Base-by-base conservation (phyloP, 2,888 invertebrate species). In the Andrena praecox region DNA sequence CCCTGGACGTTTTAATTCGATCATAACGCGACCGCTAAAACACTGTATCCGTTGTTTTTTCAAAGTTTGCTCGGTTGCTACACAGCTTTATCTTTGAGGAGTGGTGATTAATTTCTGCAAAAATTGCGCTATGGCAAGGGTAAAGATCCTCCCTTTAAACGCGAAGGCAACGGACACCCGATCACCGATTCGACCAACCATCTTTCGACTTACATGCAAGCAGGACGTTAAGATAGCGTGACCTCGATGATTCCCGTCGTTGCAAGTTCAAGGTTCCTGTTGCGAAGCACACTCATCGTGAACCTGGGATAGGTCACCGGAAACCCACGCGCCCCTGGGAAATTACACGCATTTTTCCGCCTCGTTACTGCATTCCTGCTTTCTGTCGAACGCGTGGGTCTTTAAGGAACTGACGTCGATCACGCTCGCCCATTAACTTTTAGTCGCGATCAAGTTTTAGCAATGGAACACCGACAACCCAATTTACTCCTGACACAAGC, bases 251-350 rank as follows among this genome's bases (percentile, higher is more conserved):
- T 24, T 42, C 81, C 56, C 48, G 62, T 20, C 16, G 54, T 63
- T 63, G 12, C 52, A 29, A 77, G 68, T 77, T 79, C 76, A 74
- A 60, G 67, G 78, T 60, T 68, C 52, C 69, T 52, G 54, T 60
- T 64, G 78, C 59, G 56, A 63, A 52, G 68, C 50, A 67, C 67
- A 60, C 60, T 78, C 64, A 62, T 66, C 29, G 60, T 54, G 73
- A 81, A 79, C 64, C 73, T 72, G 56, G 62, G 29, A 59, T 48
- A 66, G 27, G 63, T 64, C 52, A 33, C 35, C 73, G 68, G 60
- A 62, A 68, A 68, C 52, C 29, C 71, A n/a, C 54, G 64, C 54
- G 62, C 64, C 76, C 73, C 82, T 85, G 68, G 56, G 76, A 77
- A 77, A 79, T 78, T 56, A 66, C 71, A 77, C 56, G 74, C 72